These are phyloP conservation scores for Onychomys torridus DNA, from an alignment of 2,797 vertebrate genomes.

Conservation along the genomic window DNA sequence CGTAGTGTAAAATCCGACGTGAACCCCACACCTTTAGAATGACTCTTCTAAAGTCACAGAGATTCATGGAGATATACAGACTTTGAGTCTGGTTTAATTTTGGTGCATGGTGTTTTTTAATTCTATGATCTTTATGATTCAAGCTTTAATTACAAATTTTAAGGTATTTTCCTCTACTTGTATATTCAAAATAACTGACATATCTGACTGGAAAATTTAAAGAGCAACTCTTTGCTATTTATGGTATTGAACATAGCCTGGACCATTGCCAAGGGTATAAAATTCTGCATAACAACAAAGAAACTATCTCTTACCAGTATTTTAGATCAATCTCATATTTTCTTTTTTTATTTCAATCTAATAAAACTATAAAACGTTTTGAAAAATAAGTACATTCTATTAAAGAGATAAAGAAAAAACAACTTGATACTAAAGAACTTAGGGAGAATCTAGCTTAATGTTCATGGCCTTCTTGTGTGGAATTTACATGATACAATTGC, in stretches of 20 bases:
- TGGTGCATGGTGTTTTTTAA: neutral
- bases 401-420: conserved; percentile 11
- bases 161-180: neutral
- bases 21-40: neutral
- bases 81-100: too few relatives aligned
- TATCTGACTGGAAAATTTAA: conserved; percentile 32
- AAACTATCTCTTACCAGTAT: neutral
- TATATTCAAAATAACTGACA: conserved; percentile 54
- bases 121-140: neutral
- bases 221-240: conserved; percentile 48
- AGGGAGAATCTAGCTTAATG: rapidly evolving
- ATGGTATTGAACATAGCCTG: neutral
- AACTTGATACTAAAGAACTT: conserved; percentile 3
- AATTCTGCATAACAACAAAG: conserved; percentile 29
- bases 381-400: neutral
- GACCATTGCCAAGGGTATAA: conserved; percentile 1
- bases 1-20: neutral
- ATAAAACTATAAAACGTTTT: neutral
- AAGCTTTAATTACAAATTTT: neutral
- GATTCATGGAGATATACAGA: neutral
- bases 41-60: neutral
- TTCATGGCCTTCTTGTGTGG: conserved; percentile 1
- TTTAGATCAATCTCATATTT: neutral
- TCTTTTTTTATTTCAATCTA: neutral
- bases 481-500: neutral